Evolutionary conservation across 1,140 invertebrate genomes (phyloP).

Genomic region (Sesamia nonagrioides): DNA sequence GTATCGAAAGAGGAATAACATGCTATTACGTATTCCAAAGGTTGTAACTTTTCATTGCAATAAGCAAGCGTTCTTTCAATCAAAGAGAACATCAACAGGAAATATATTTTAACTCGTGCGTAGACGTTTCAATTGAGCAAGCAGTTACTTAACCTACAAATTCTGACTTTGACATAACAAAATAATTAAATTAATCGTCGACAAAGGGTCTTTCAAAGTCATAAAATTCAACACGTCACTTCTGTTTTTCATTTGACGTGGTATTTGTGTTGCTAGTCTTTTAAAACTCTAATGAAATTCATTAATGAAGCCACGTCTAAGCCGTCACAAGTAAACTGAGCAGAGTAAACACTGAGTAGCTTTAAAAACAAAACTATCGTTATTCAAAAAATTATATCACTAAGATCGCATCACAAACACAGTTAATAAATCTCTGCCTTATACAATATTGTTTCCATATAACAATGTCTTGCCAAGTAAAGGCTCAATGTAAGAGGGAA

Average conservation of each 20-base stretch:
- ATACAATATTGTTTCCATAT: conserved; percentile 3
- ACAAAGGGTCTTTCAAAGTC: neutral
- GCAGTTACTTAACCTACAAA: neutral
- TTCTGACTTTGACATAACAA: neutral
- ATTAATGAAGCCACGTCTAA: neutral
- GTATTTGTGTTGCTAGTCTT: neutral
- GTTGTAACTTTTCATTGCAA: neutral
- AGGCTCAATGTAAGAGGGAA: conserved; percentile 12
- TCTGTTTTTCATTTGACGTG: conserved; percentile 1
- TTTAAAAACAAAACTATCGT: neutral
- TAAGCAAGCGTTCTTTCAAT: neutral
- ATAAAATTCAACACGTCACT: conserved; percentile 2
- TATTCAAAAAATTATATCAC: neutral
- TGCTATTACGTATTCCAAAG: neutral
- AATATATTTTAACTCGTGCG: neutral
- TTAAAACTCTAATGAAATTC: neutral
- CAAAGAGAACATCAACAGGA: neutral
- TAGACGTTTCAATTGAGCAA: neutral
- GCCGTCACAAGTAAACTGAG: neutral
- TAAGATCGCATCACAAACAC: too few species aligned
- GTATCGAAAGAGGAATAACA: neutral
- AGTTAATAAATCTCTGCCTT: conserved; percentile 16
- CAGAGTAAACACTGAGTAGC: neutral
- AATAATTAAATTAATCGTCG: neutral
- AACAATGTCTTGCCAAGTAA: conserved; percentile 27